A percentile compares a stretch with the other conserved stretches of the same genome.
Conservation (phyloP, 1,140 invertebrate species). For the Drosophila seguyi region DNA sequence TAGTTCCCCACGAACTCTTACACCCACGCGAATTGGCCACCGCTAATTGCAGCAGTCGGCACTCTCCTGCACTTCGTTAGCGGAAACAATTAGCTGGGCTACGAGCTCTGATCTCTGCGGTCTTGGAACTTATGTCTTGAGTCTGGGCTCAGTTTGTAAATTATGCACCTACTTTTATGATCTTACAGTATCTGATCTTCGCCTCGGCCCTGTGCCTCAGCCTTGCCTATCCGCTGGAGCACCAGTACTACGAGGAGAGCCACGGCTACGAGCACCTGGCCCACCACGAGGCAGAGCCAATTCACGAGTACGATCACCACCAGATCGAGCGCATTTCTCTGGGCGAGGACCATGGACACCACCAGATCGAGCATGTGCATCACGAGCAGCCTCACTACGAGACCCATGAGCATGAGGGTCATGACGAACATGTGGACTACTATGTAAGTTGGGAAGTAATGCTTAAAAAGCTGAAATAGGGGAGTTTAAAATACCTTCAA, state of each 20-base stretch:
- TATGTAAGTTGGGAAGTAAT: slow-evolving; percentile 73
- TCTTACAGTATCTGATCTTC: slow-evolving; percentile 81
- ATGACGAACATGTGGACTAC: slow-evolving; percentile 84
- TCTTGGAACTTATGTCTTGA: neutral
- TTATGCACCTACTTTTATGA: slow-evolving; percentile 52
- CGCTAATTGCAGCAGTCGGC: slow-evolving; percentile 54
- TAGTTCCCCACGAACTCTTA: neutral
- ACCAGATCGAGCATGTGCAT: slow-evolving; percentile 54
- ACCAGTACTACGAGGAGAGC: slow-evolving; percentile 77
- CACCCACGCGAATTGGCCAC: slow-evolving; percentile 26
- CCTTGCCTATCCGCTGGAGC: slow-evolving; percentile 81
- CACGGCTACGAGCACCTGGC: slow-evolving; percentile 73
- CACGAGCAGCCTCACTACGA: slow-evolving; percentile 75
- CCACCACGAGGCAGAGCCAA: slow-evolving; percentile 62
- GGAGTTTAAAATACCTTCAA: no score
- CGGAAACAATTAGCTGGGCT: slow-evolving; percentile 68
- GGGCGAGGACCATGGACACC: slow-evolving; percentile 73
- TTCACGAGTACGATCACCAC: slow-evolving; percentile 77
- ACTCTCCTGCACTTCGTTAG: slow-evolving; percentile 25
- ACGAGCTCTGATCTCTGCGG: slow-evolving; percentile 1
- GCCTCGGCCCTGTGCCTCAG: slow-evolving; percentile 79
- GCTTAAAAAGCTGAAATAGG: neutral
- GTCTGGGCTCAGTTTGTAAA: slow-evolving; percentile 31
- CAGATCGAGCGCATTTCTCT: slow-evolving; percentile 79
- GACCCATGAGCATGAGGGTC: slow-evolving; percentile 70